Base-by-base conservation (phyloP, 2,797 vertebrate genomes). In the Nasua narica region DNA sequence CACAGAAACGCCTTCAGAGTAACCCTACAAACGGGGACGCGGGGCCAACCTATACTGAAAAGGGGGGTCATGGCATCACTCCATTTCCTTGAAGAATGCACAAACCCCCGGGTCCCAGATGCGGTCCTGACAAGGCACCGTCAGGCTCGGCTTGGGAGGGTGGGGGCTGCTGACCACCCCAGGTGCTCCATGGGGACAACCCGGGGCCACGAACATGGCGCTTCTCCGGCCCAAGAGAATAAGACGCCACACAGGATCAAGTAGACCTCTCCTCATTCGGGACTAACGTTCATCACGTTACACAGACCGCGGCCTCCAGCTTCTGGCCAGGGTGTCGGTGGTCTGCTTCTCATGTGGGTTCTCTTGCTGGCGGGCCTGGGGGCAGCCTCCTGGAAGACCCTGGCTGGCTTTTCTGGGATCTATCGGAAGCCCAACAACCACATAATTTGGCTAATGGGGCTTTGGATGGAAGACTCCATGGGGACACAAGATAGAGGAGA, bases 201-300 rank as follows among this genome's bases (percentile, higher is more conserved):
- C 7, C 1, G 1, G 85, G 9, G 56, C 72, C 0, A 69, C 27
- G 56, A 70, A 65, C 87, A 0, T 87, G 91, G 84, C 67, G 94
- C 60, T 69, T 95, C 97, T 92, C 98, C 91, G 93, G 81, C 14
- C 43, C 10, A 8, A 95, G 48, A 96, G 95, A 96, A 85, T 74
- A 12, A 25, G 54, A 84, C 70, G 54, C 35, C 40, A 50, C 21
- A 78, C 81, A 70, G 62, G 6, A n/a, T 35, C 76, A 35, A 23
- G 9, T 9, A 48, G 65, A 50, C 8, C 65, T 58, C 13, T 67
- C 69, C 2, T 16, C 32, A 48, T 23, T 21, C 29, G 6, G 21
- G 8, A 40, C 85, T 29, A 32, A 62, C 32, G 9, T 35, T 29
- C 16, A 0, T 40, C 65, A 3, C 58, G 2, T 35, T 7, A 12